These are phyloP conservation scores for Heliconius melpomene DNA, from an alignment of 1,140 invertebrate species.

Conservation along the genomic window DNA sequence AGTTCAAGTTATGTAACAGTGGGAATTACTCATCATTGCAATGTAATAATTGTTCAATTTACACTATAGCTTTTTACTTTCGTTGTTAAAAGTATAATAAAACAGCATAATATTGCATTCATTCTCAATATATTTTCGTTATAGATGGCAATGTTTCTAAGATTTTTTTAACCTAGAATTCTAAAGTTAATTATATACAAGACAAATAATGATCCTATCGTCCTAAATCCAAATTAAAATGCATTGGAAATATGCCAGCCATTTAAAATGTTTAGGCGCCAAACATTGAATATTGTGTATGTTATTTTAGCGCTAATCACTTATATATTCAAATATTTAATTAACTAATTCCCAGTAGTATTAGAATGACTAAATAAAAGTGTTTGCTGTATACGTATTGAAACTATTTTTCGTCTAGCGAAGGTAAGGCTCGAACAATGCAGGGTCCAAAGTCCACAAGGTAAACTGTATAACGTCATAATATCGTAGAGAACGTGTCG, in stretches of 20 bases:
- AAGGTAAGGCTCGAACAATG: slow-evolving; percentile 62
- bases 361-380: not conserved
- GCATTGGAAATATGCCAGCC: slow-evolving; percentile 41
- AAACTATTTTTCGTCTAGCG: slow-evolving; percentile 37
- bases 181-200: slow-evolving; percentile 20
- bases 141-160: not conserved
- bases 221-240: slow-evolving; percentile 50
- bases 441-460: slow-evolving; percentile 77
- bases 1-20: slow-evolving; percentile 9
- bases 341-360: slow-evolving; percentile 2
- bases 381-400: slow-evolving; percentile 33
- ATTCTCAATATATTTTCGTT: not conserved
- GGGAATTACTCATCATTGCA: not conserved
- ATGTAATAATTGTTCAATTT: not conserved
- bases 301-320: not conserved
- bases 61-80: not conserved
- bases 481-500: slow-evolving; percentile 26
- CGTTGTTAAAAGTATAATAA: not conserved
- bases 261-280: slow-evolving; percentile 50
- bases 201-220: slow-evolving; percentile 28
- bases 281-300: slow-evolving; percentile 28
- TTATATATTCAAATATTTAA: not conserved
- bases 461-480: slow-evolving; percentile 48
- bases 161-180: slow-evolving; percentile 13
- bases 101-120: not conserved